phyloP scores from a whole-genome alignment of 2,797 vertebrate genomes.

The Aphelocoma californica region DNA sequence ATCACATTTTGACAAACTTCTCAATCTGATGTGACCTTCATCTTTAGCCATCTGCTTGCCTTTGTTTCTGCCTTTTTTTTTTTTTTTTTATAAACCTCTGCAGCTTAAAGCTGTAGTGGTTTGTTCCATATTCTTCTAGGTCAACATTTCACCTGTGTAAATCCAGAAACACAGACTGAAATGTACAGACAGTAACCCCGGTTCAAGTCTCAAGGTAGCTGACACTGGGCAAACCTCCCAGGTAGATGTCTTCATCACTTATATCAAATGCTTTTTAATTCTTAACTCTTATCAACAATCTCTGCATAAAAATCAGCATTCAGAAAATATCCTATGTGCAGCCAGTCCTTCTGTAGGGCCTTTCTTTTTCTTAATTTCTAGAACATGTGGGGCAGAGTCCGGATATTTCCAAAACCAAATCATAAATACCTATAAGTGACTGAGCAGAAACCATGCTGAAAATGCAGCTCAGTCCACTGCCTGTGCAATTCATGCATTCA shows the following conservation, averaged over 20 bases:
- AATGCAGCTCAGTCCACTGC: neutral
- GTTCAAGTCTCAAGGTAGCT: constrained; percentile 46
- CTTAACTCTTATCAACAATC: neutral
- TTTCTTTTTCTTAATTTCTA: neutral
- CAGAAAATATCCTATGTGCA: constrained; percentile 27
- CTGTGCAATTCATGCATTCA: neutral
- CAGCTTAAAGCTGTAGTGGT: constrained; percentile 76
- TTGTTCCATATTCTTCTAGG: constrained; percentile 72
- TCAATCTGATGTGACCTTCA: constrained; percentile 95
- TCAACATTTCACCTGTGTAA: constrained; percentile 75
- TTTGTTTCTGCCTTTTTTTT: constrained; percentile 76
- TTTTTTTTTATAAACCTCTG: constrained; percentile 68
- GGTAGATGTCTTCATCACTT: constrained; percentile 55
- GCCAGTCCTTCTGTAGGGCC: neutral
- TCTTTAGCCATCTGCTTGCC: constrained; percentile 94
- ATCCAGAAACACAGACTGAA: constrained; percentile 67
- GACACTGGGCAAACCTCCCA: constrained; percentile 15
- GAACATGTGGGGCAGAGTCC: neutral
- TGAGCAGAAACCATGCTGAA: neutral
- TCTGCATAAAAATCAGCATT: neutral
- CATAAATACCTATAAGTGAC: neutral
- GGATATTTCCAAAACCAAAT: neutral
- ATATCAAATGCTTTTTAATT: constrained; percentile 61
- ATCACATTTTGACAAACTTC: constrained; percentile 98
- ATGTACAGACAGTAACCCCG: constrained; percentile 51